phyloP scores from a whole-genome alignment of 2,888 invertebrate species.

The Aphidoletes aphidimyza region DNA sequence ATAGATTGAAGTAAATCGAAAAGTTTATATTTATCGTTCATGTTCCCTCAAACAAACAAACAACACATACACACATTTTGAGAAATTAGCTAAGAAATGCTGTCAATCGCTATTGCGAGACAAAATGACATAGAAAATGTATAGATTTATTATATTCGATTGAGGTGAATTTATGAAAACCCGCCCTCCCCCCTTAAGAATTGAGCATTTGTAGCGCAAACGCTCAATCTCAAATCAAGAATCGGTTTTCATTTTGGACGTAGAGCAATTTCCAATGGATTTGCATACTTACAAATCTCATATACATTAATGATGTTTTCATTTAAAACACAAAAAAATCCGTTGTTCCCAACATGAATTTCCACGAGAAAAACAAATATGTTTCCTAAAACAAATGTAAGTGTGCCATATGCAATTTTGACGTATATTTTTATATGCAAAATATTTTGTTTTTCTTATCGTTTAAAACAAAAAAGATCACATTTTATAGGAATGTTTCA shows the following conservation, averaged over 20 bases:
- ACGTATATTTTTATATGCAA: constrained; percentile 15
- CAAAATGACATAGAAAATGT: background rate
- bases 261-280: background rate
- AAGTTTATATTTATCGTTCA: background rate
- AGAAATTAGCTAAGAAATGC: constrained; percentile 6
- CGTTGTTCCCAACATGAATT: background rate
- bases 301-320: too few relatives aligned
- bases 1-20: background rate
- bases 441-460: background rate
- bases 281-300: background rate
- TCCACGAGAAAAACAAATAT: background rate
- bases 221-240: too few relatives aligned
- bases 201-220: too few relatives aligned
- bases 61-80: too few relatives aligned
- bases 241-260: too few relatives aligned
- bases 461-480: background rate
- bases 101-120: background rate
- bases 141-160: too few relatives aligned
- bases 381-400: background rate
- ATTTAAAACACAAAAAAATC: too few relatives aligned
- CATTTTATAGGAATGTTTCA: too few relatives aligned
- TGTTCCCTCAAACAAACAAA: background rate
- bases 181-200: too few relatives aligned
- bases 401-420: constrained; percentile 21
- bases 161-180: too few relatives aligned